Base-by-base conservation (phyloP, 2,797 vertebrate species). In the Rhodeus uyekii region DNA sequence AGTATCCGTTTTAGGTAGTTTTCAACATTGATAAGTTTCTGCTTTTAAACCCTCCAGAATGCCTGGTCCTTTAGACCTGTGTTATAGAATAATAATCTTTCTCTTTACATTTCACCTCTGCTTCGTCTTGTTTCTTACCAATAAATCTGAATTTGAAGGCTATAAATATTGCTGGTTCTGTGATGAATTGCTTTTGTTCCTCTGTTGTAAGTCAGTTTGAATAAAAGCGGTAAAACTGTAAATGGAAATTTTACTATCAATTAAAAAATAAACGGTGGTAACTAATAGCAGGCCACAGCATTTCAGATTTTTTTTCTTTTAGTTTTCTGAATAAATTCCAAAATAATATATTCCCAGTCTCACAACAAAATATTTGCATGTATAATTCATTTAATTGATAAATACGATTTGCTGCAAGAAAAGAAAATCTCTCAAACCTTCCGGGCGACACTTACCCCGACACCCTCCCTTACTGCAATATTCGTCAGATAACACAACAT, bases 401-500 rank as follows among this genome's bases (percentile, higher is more conserved):
- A 73, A 73, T 42, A 34, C 2, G 19, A 64, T 46, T 63, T 42
- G 60, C 68, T 82, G 71, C 14, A 64, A 72, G 2, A n/a, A 75
- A 83, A 22, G 34, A 77, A 61, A 55, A 61, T 80, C 55, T 48
- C 16, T 73, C 24, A 44, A 80, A 69, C 80, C 74, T 78, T 83
- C 73, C 19, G 50, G 80, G 53, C 68, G 39, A 83, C 86, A 84
- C 86, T 64, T 68, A 29, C 65, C 76, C 68, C 78, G 42, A 86
- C 83, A 88, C 85, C 58, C 81, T 83, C 79, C 55, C 42, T 78
- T 48, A 22, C 39, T 12, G 44, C 77, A n/a, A 58, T 67, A 78
- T 86, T 87, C 83, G 83, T 86, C 83, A 71, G 64, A 73, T 84
- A 75, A 76, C 84, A 53, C 81, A 71, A 78, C 87, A 88, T 88